These are phyloP conservation scores for Melanotaenia maccullochi DNA, from an alignment of 2,797 vertebrate species.

Conservation along the genomic window DNA sequence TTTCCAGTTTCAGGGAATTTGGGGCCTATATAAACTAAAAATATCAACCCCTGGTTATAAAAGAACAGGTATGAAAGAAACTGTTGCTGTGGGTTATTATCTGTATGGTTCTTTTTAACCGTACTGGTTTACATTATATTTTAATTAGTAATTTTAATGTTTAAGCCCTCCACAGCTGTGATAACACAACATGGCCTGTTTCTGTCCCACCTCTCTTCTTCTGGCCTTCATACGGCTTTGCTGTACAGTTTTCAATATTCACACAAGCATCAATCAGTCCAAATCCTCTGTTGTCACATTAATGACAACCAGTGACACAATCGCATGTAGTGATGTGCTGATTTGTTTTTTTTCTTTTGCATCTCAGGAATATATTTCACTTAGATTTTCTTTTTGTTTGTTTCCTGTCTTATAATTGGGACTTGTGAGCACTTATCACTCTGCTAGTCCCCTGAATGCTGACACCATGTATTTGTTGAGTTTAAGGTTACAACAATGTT, in stretches of 20 bases:
- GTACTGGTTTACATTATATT: slow-evolving; percentile 31
- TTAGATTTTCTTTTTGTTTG: slow-evolving; percentile 45
- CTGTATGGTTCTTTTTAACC: slow-evolving; percentile 7
- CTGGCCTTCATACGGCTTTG: slow-evolving; percentile 31
- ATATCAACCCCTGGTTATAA: slow-evolving; percentile 7
- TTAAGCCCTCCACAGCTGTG: slow-evolving; percentile 28
- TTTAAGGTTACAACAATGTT: slow-evolving; percentile 78
- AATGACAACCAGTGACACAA: slow-evolving; percentile 49
- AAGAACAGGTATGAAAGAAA: slow-evolving; percentile 11
- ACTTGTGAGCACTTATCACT: slow-evolving; percentile 62
- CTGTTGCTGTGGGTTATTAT: slow-evolving; percentile 22
- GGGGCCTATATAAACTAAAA: slow-evolving; percentile 38
- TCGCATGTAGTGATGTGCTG: slow-evolving; percentile 42
- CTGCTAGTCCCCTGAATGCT: slow-evolving; percentile 65
- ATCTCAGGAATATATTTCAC: slow-evolving; percentile 84
- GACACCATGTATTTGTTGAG: slow-evolving; percentile 79
- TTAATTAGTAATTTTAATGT: slow-evolving; percentile 13
- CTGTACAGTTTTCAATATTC: slow-evolving; percentile 66
- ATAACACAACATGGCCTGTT: slow-evolving; percentile 36
- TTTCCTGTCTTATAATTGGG: slow-evolving; percentile 60
- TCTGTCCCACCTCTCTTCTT: slow-evolving; percentile 16
- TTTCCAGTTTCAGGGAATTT: slow-evolving; percentile 40
- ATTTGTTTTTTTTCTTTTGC: slow-evolving; percentile 67
- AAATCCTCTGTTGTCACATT: slow-evolving; percentile 35
- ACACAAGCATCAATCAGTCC: slow-evolving; percentile 57